A percentile compares a stretch with the other conserved stretches of the same genome.
These are phyloP conservation scores for Takifugu bimaculatus DNA, from an alignment of 2,113 vertebrate species.

Conservation along the genomic window DNA sequence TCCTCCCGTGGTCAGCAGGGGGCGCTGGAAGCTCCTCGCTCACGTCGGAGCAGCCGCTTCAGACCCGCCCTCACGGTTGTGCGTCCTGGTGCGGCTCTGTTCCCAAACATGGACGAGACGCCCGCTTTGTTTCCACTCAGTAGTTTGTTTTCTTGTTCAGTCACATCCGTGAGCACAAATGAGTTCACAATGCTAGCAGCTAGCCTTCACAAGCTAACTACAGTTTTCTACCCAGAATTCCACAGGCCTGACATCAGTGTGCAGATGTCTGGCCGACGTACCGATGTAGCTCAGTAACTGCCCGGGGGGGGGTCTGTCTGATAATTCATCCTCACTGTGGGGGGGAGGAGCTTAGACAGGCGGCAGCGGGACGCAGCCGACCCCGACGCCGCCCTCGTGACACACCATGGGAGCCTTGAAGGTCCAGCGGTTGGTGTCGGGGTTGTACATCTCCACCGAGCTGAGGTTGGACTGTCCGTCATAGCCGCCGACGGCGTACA, in stretches of 20 bases:
- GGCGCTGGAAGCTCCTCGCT: not conserved
- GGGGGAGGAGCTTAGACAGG: constrained; percentile 69
- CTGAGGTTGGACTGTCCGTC: constrained; percentile 95
- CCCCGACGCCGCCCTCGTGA: constrained; percentile 92
- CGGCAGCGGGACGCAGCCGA: constrained; percentile 88
- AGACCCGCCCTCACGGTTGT: not conserved
- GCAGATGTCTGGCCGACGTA: constrained; percentile 26
- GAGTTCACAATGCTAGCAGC: constrained; percentile 32
- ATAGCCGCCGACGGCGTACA: constrained; percentile 93
- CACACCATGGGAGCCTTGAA: constrained; percentile 92
- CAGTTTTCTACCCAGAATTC: constrained; percentile 46
- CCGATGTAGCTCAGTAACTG: constrained; percentile 15
- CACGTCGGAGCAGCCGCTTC: too few species aligned
- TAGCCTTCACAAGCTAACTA: constrained; percentile 9
- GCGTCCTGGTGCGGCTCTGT: not conserved
- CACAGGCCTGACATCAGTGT: constrained; percentile 15
- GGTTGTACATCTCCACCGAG: constrained; percentile 89
- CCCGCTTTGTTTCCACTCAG: constrained; percentile 19
- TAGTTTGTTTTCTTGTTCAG: constrained; percentile 30
- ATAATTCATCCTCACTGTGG: not conserved
- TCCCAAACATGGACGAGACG: not conserved
- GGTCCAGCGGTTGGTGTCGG: constrained; percentile 83
- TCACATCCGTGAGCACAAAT: constrained; percentile 19
- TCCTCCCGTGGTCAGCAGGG: not conserved
- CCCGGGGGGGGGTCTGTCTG: not conserved